These are phyloP conservation scores for Drosophila azteca DNA, from an alignment of 1,140 invertebrate species.

Conservation along the genomic window DNA sequence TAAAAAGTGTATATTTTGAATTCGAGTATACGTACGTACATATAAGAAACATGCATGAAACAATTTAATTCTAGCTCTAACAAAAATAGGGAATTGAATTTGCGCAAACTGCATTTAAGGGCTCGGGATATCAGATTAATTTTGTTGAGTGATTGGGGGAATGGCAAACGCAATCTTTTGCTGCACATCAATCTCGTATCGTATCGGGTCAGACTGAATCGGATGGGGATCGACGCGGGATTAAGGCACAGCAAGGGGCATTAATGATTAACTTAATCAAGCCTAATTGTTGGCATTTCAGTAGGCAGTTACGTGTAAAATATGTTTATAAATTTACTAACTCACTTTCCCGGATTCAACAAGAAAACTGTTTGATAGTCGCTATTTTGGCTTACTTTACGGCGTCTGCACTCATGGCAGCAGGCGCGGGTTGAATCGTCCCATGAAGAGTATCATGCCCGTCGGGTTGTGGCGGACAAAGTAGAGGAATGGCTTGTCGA, in stretches of 20 bases:
- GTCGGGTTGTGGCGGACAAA: slow-evolving; percentile 94
- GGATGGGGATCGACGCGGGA: slow-evolving; percentile 55
- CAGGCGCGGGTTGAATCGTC: slow-evolving; percentile 92
- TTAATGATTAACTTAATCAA: slow-evolving; percentile 61
- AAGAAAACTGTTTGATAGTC: slow-evolving; percentile 17
- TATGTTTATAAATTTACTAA: slow-evolving; percentile 65
- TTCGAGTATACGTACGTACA: not conserved
- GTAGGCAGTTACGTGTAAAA: slow-evolving; percentile 26
- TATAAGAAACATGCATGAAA: slow-evolving; percentile 3
- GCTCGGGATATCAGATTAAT: slow-evolving; percentile 38
- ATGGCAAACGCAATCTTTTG: slow-evolving; percentile 42
- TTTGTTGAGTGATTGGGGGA: not conserved
- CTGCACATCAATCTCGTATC: slow-evolving; percentile 77
- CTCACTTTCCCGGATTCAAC: slow-evolving; percentile 39
- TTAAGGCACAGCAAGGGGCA: slow-evolving; percentile 71
- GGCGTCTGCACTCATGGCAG: slow-evolving; percentile 84
- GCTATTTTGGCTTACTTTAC: not conserved
- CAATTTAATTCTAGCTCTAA: slow-evolving; percentile 54
- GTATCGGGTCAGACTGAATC: not conserved
- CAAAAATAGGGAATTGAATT: slow-evolving; percentile 49
- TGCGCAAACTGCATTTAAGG: slow-evolving; percentile 49
- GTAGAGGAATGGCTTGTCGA: slow-evolving; percentile 93
- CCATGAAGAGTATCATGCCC: slow-evolving; percentile 93
- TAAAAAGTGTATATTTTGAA: slow-evolving; percentile 24
- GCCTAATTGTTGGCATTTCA: slow-evolving; percentile 52